Evolutionary conservation across 2,888 invertebrate genomes (phyloP).

Genomic region (Apodemia mormo): DNA sequence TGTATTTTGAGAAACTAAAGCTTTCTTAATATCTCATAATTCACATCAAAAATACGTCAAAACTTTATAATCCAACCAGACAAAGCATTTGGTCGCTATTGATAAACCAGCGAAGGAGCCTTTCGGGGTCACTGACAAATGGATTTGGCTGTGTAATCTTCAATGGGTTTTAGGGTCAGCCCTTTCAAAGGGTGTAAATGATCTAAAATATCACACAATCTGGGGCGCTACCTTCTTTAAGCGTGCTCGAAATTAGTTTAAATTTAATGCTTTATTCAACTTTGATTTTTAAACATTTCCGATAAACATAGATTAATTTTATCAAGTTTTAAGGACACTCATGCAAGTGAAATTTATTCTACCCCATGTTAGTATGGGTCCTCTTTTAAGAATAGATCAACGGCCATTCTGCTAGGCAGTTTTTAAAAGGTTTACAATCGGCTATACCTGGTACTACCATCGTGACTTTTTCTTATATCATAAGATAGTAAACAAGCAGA

Average conservation of each 20-base stretch:
- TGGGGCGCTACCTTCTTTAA: slow-evolving; percentile 7
- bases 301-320: too few species aligned
- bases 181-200: slow-evolving; percentile 17
- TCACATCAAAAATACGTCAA: slow-evolving; percentile 15
- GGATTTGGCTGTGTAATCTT: slow-evolving; percentile 15
- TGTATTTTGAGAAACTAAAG: not conserved
- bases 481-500: too few species aligned
- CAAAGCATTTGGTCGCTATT: slow-evolving; percentile 12
- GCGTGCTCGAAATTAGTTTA: slow-evolving; percentile 1
- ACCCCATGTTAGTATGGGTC: too few species aligned
- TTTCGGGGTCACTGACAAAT: slow-evolving; percentile 18
- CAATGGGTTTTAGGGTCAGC: slow-evolving; percentile 16
- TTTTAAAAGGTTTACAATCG: too few species aligned
- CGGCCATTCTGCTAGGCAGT: too few species aligned
- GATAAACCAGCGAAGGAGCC: slow-evolving; percentile 11
- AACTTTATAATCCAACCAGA: slow-evolving; percentile 10
- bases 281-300: not conserved
- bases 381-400: too few species aligned
- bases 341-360: too few species aligned
- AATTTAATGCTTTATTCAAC: not conserved
- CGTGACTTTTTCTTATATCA: too few species aligned
- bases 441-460: too few species aligned
- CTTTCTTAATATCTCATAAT: slow-evolving; percentile 11
- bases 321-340: too few species aligned
- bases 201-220: slow-evolving; percentile 17